phyloP scores from a whole-genome alignment of 2,113 vertebrate genomes.

The Hippocampus abdominalis region DNA sequence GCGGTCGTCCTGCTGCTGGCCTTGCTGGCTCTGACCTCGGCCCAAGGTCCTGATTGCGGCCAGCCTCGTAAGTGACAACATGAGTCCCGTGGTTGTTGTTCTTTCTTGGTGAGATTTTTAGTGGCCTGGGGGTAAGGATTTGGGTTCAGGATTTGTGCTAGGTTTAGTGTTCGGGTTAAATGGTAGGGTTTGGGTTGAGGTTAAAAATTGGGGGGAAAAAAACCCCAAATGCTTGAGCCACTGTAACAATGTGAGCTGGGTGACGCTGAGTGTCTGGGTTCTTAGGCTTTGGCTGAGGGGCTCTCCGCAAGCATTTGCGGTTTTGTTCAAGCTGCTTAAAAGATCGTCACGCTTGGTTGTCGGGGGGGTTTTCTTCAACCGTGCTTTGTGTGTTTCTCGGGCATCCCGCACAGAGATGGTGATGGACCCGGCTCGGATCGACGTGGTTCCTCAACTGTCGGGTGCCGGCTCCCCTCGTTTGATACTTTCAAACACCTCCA shows the following conservation, averaged over 20 bases:
- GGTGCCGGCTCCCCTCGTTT: not conserved
- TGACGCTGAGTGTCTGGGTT: too few species aligned
- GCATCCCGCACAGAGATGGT: not conserved
- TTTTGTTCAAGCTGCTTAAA: not conserved
- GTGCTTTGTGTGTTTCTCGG: not conserved
- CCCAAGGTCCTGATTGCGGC: not conserved
- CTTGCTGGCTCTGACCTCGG: constrained; percentile 2
- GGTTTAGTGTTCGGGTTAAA: not conserved
- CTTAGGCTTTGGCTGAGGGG: too few species aligned
- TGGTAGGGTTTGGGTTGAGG: too few species aligned
- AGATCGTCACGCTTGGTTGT: not conserved
- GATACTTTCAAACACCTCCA: not conserved
- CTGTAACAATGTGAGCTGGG: too few species aligned
- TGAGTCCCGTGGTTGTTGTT: too few species aligned
- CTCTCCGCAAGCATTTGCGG: not conserved
- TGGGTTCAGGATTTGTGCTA: not conserved
- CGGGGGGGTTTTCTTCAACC: not conserved
- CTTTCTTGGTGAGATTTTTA: not conserved
- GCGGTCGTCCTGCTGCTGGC: constrained; percentile 13
- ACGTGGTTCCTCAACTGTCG: not conserved
- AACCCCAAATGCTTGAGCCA: too few species aligned
- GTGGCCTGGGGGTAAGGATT: not conserved
- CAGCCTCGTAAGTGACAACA: not conserved
- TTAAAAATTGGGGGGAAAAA: too few species aligned
- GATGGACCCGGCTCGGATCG: not conserved